A percentile compares a stretch with the other conserved stretches of the same genome.
phyloP scores from a whole-genome alignment of 1,140 invertebrate genomes.

The Brachionus asplanchnoidis region DNA sequence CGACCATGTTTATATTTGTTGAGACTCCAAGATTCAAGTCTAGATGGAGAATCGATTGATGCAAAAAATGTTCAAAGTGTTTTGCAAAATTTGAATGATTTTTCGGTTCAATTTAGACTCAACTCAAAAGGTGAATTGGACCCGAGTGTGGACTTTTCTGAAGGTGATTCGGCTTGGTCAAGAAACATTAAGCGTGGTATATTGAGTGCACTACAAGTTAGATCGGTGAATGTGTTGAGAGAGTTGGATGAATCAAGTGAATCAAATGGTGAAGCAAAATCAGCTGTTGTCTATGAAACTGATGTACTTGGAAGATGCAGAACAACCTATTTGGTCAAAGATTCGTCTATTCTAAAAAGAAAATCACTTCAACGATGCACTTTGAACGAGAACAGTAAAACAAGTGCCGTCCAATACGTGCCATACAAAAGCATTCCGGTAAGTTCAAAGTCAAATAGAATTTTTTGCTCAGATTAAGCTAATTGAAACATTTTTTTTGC shows the following conservation, averaged over 20 bases:
- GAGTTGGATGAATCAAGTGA: slow-evolving; percentile 5
- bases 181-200: slow-evolving; percentile 39
- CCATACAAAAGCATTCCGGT: slow-evolving; percentile 27
- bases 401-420: slow-evolving; percentile 17
- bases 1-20: slow-evolving; percentile 28
- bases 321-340: slow-evolving; percentile 15
- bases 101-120: slow-evolving; percentile 25
- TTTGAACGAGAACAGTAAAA: slow-evolving; percentile 35
- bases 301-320: slow-evolving; percentile 33
- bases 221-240: background rate
- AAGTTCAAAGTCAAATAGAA: background rate
- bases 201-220: slow-evolving; percentile 31
- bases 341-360: background rate
- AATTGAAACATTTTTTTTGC: background rate
- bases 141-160: background rate
- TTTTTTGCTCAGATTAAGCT: background rate
- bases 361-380: slow-evolving; percentile 39
- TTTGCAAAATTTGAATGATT: background rate
- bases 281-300: slow-evolving; percentile 37
- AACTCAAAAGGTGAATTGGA: slow-evolving; percentile 36
- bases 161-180: slow-evolving; percentile 32
- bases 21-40: background rate
- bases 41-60: slow-evolving; percentile 23
- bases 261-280: background rate
- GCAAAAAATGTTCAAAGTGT: background rate